A percentile compares a stretch with the other conserved stretches of the same genome.
These are phyloP conservation scores for Mormyrops boulengeri DNA, from an alignment of 2,797 vertebrate genomes.

Conservation along the genomic window DNA sequence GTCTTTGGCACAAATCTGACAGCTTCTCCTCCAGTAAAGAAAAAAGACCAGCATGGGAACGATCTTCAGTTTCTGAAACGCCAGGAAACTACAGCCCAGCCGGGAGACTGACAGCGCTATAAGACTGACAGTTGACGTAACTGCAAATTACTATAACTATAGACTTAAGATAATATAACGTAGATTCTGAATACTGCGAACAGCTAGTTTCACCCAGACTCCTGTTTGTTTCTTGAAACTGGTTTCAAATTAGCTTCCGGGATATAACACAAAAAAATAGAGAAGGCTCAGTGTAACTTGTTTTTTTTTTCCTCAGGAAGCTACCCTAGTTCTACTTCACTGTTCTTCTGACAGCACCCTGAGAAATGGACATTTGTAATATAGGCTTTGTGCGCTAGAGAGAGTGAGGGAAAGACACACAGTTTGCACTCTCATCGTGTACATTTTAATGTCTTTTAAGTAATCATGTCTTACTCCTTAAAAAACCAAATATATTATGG, in stretches of 20 bases:
- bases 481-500: conserved; percentile 15
- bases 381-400: conserved; percentile 2
- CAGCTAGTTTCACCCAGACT: background rate
- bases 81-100: background rate
- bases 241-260: conserved; percentile 15
- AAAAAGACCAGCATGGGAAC: background rate
- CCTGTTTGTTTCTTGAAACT: background rate
- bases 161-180: background rate
- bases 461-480: conserved; percentile 8
- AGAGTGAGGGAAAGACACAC: background rate
- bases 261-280: background rate
- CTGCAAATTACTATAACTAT: background rate
- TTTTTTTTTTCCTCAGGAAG: background rate
- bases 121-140: background rate
- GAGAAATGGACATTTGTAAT: conserved; percentile 13
- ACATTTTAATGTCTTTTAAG: conserved; percentile 10
- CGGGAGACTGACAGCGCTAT: background rate
- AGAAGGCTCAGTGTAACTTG: background rate
- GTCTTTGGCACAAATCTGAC: background rate
- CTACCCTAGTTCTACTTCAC: background rate
- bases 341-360: conserved; percentile 13
- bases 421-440: conserved; percentile 5
- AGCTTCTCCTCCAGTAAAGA: background rate
- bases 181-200: background rate
- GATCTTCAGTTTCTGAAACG: background rate